A percentile compares a stretch with the other conserved stretches of the same genome.
Conservation (phyloP, 2,113 vertebrate species). For the Hemiprocne comata region DNA sequence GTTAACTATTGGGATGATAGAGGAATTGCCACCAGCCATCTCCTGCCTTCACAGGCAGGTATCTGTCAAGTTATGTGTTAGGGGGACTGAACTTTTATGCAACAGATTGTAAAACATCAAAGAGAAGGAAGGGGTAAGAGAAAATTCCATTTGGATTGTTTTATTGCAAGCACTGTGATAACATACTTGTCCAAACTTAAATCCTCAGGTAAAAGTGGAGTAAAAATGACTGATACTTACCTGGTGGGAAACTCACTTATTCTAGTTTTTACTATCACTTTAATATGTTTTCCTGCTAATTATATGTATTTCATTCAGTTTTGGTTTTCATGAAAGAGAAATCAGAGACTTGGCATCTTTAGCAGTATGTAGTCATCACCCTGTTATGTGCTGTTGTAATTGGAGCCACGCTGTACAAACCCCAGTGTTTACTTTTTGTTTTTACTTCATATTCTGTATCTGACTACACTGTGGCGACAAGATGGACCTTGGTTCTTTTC, state of each 20-base stretch:
- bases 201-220: neutral
- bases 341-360: neutral
- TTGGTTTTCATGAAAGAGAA: neutral
- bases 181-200: neutral
- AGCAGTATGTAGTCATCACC: neutral
- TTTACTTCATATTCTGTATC: neutral
- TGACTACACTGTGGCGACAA: neutral
- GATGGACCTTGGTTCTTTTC: neutral
- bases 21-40: neutral
- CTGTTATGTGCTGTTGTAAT: neutral
- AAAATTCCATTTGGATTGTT: neutral
- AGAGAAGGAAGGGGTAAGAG: neutral
- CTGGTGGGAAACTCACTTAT: neutral
- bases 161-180: neutral
- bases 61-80: fast-evolving
- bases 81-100: neutral
- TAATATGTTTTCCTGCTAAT: neutral
- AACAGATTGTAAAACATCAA: neutral
- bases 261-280: neutral
- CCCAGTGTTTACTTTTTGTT: neutral
- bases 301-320: neutral
- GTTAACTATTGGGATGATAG: too few relatives aligned
- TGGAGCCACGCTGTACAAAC: fast-evolving
- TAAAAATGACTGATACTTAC: neutral
- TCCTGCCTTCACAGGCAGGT: neutral